Evolutionary conservation across 2,888 invertebrate species (phyloP).

Genomic region (Omphaloscelis lunosa): DNA sequence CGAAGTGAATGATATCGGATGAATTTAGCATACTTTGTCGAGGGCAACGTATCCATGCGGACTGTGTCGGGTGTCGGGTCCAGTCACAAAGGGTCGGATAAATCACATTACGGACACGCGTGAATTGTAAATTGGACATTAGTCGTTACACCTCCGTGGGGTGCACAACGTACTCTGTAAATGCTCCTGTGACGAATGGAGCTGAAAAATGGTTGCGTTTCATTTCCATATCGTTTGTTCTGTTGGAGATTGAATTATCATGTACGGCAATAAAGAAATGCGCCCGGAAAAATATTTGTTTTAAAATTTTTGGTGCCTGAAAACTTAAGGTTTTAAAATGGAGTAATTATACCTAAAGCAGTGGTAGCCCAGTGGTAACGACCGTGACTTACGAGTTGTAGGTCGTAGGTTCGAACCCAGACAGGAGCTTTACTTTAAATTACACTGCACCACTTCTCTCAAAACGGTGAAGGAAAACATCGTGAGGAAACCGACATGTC

Average conservation of each 20-base stretch:
- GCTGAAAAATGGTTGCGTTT: constrained; percentile 62
- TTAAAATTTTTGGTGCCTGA: no score
- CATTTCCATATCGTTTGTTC: constrained; percentile 61
- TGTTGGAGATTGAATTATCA: constrained; percentile 23
- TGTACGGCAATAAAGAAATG: background rate
- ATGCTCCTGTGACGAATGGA: constrained; percentile 52
- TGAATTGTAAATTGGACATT: constrained; percentile 91
- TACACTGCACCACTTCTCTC: no score
- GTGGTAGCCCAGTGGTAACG: no score
- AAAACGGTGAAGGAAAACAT: no score
- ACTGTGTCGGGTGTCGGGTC: constrained; percentile 77
- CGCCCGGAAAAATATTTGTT: background rate
- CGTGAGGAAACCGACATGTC: no score
- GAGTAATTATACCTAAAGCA: no score
- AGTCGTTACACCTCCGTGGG: constrained; percentile 83
- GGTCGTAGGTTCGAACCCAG: no score
- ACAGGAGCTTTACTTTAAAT: no score
- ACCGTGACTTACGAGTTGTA: no score
- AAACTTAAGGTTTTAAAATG: background rate
- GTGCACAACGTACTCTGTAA: constrained; percentile 43
- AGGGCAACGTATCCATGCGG: constrained; percentile 81
- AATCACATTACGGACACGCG: constrained; percentile 88
- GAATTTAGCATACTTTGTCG: constrained; percentile 81
- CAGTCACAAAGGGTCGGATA: constrained; percentile 88
- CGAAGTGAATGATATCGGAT: constrained; percentile 70